These are phyloP conservation scores for Hoplodrina ambigua DNA, from an alignment of 2,888 invertebrate genomes.

Conservation along the genomic window DNA sequence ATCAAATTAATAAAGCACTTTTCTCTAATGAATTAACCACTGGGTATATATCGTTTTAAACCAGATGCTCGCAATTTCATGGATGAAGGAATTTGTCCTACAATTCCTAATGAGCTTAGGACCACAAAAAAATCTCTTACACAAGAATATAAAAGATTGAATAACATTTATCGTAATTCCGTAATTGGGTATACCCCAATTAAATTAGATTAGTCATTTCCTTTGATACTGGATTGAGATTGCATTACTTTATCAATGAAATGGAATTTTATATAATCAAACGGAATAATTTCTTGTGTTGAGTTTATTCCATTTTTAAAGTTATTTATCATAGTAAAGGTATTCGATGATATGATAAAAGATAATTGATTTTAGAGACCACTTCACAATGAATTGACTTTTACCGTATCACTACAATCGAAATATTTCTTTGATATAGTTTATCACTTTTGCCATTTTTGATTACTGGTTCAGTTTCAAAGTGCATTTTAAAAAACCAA, in stretches of 20 bases:
- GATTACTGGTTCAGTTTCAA: neutral
- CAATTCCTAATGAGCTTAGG: conserved; percentile 25
- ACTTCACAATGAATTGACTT: conserved; percentile 2
- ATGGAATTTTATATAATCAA: conserved; percentile 25
- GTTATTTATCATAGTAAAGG: conserved; percentile 19
- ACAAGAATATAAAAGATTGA: conserved; percentile 17
- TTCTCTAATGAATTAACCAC: conserved; percentile 14
- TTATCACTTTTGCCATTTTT: conserved; percentile 13
- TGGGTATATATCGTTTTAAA: conserved; percentile 14
- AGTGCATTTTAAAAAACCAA: neutral
- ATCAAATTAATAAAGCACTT: conserved; percentile 29
- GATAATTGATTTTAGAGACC: conserved; percentile 6
- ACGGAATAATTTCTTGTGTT: conserved; percentile 1
- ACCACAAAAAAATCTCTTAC: conserved; percentile 14
- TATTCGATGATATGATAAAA: conserved; percentile 10
- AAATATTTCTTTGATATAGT: conserved; percentile 1
- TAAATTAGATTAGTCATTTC: conserved; percentile 29
- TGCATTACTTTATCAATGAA: conserved; percentile 23
- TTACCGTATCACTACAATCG: conserved; percentile 3
- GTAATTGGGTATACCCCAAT: conserved; percentile 39
- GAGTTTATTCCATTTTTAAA: neutral
- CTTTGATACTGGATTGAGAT: conserved; percentile 8
- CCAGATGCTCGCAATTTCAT: conserved; percentile 27
- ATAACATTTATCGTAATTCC: neutral
- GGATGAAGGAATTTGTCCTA: conserved; percentile 31